Base-by-base conservation (phyloP, 2,888 invertebrate genomes). In the Formica aserva region DNA sequence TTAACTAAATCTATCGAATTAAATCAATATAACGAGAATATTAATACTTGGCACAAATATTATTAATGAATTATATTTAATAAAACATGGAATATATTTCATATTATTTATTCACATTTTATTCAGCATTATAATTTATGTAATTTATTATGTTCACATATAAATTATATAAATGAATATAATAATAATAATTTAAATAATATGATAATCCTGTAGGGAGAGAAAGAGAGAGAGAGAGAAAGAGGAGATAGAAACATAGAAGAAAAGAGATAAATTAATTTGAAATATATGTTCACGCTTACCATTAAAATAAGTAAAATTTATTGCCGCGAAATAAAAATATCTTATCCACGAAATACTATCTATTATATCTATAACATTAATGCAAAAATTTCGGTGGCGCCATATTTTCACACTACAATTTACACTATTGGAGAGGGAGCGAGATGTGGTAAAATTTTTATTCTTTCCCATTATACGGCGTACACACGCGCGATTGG, bases 361-460 rank as follows among this genome's bases (percentile, higher is more conserved):
- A 35, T 11, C 35, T 35, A 71, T 52, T 32, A 32, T 55, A 4
- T n/a, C 22, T 22, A 55, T 52, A 11, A 72, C 60, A 41, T 41
- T 32, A 45, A 22, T n/a, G 15, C 15, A 45, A 63, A 62, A 63
- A 76, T 76, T 52, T 18, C 76, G 11, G 5, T 4, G 8, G n/a
- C n/a, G 3, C 6, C 32, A 22, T 32, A 63, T 63, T 32, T 35
- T 11, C n/a, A 13, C 63, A 13, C 11, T 32, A 22, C 63, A 35
- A 74, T 57, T 38, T 38, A 38, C 38, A 15, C 8, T 15, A 15
- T 48, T 9, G 1, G n/a, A 52, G 8, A 52, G 8, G 8, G 52
- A n/a, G 8, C n/a, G 55, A 26, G 29, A 38, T 18, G 32, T 45
- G 35, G 15, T 38, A 57, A 71, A 71, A 35, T 78, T 57, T 60